Conservation (phyloP, 2,113 vertebrate genomes). For the Austrofundulus limnaeus region DNA sequence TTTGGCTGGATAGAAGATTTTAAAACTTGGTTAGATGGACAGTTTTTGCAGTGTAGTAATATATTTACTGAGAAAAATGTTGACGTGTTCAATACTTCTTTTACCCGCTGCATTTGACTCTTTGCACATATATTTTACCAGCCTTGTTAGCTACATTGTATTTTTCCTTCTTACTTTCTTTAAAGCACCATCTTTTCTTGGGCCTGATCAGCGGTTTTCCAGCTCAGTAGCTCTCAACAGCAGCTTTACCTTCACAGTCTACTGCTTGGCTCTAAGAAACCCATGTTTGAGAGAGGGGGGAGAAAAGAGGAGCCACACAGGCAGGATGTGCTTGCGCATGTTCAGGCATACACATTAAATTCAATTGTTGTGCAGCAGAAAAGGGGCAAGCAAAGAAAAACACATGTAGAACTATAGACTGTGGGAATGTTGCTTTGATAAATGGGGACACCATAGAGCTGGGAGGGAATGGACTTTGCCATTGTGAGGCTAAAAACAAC, state of each 20-base stretch:
- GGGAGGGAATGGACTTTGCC: slow-evolving; percentile 38
- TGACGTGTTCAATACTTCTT: too few relatives aligned
- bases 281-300: slow-evolving; percentile 39
- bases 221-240: slow-evolving; percentile 18
- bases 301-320: slow-evolving; percentile 41
- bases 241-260: slow-evolving; percentile 35
- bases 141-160: background rate
- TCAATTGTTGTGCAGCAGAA: slow-evolving; percentile 21
- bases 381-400: slow-evolving; percentile 14
- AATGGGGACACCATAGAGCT: background rate
- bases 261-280: slow-evolving; percentile 24
- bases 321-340: slow-evolving; percentile 15
- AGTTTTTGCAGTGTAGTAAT: too few relatives aligned
- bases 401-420: slow-evolving; percentile 11
- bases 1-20: too few relatives aligned
- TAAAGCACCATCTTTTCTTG: slow-evolving; percentile 23
- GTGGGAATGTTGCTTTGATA: slow-evolving; percentile 33
- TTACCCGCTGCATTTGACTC: too few relatives aligned
- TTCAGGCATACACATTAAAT: slow-evolving; percentile 21
- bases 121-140: too few relatives aligned
- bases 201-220: slow-evolving; percentile 33
- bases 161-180: slow-evolving; percentile 32
- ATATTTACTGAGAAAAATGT: too few relatives aligned
- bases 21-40: too few relatives aligned
- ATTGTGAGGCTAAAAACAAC: slow-evolving; percentile 60